A percentile compares a stretch with the other conserved stretches of the same genome.
Evolutionary conservation across 2,797 vertebrate genomes (phyloP).

Genomic region (Sciurus carolinensis): DNA sequence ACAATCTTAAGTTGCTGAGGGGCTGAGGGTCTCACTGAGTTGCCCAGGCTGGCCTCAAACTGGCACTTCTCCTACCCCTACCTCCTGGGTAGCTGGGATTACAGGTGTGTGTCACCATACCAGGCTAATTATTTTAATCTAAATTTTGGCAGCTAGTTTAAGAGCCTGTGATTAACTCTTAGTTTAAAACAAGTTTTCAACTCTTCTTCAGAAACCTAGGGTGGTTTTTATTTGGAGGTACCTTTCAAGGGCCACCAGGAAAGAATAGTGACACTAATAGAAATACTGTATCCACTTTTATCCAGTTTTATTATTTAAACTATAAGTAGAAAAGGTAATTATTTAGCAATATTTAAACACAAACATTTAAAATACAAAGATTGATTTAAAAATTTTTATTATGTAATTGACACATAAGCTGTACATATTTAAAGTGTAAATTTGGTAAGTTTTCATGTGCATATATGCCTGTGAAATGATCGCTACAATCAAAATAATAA

Average conservation of each 20-base stretch:
- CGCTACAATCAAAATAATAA: constrained; percentile 24
- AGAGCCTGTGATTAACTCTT: constrained; percentile 38
- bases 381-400: constrained; percentile 13
- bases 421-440: neutral
- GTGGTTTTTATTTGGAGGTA: neutral
- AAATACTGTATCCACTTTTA: constrained; percentile 21
- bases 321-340: constrained; percentile 29
- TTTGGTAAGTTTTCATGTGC: constrained; percentile 1
- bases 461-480: neutral
- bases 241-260: neutral
- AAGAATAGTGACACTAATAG: neutral
- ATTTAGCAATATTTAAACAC: constrained; percentile 15
- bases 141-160: constrained; percentile 50
- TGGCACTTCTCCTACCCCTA: neutral
- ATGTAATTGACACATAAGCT: neutral
- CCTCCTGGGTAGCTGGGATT: neutral
- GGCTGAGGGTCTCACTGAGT: neutral
- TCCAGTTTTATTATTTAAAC: constrained; percentile 56
- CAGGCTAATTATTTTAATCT: neutral
- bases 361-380: constrained; percentile 46
- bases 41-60: neutral
- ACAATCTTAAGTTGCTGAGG: too few species aligned
- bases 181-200: constrained; percentile 56
- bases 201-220: neutral
- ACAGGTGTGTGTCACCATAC: neutral